phyloP scores from a whole-genome alignment of 1,140 invertebrate genomes.

The Diorhabda elongata region DNA sequence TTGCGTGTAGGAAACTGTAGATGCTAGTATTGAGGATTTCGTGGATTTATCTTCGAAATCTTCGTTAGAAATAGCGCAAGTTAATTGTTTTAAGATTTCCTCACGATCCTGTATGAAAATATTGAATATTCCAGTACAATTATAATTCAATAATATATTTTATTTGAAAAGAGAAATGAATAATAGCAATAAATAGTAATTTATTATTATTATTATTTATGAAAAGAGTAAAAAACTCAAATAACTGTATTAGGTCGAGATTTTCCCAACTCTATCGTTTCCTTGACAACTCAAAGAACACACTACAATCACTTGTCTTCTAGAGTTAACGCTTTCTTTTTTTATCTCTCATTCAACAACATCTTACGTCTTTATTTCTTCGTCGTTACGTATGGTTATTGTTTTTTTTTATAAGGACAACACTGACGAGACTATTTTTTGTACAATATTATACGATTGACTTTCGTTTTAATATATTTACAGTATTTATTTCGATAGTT shows the following conservation, averaged over 20 bases:
- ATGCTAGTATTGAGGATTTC: constrained; percentile 24
- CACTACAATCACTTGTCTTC: not conserved
- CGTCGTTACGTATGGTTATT: not conserved
- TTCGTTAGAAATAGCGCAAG: constrained; percentile 44
- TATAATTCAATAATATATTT: not conserved
- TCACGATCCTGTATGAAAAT: constrained; percentile 46
- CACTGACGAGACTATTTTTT: not conserved
- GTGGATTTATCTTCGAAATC: constrained; percentile 41
- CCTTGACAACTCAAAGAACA: not conserved
- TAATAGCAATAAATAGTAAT: no score
- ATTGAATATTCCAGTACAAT: not conserved
- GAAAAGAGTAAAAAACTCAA: not conserved
- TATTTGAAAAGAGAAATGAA: not conserved
- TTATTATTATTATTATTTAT: not conserved
- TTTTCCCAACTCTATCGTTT: not conserved
- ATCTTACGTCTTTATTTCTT: not conserved
- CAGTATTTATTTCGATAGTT: no score
- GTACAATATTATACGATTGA: no score
- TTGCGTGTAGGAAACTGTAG: constrained; percentile 8
- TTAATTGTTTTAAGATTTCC: constrained; percentile 47
- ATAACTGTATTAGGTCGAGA: not conserved
- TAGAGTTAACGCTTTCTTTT: not conserved
- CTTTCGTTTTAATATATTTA: no score
- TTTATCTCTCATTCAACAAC: not conserved
- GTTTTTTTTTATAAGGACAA: not conserved